These are phyloP conservation scores for Xenentodon cancila DNA, from an alignment of 2,797 vertebrate genomes.

Conservation along the genomic window DNA sequence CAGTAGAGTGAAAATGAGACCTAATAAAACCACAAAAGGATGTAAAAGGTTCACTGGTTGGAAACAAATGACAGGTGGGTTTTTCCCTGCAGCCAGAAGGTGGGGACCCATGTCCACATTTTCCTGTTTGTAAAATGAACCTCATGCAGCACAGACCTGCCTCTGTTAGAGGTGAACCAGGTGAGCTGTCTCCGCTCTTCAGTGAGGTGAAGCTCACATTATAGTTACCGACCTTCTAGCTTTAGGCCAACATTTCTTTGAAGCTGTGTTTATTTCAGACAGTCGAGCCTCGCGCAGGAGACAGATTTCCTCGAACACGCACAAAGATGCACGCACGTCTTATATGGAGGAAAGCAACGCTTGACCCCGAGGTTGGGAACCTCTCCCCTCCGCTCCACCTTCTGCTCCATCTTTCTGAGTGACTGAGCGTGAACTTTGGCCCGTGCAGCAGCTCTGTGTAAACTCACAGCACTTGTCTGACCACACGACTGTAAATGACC, in stretches of 20 bases:
- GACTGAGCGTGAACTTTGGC: slow-evolving; percentile 48
- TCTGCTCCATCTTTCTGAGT: background rate
- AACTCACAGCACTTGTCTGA: slow-evolving; percentile 26
- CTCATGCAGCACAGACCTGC: too few species aligned
- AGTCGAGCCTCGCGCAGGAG: too few species aligned
- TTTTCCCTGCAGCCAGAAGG: slow-evolving; percentile 20
- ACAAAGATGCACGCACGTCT: too few species aligned
- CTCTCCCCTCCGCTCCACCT: slow-evolving; percentile 15
- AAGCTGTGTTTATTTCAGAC: too few species aligned
- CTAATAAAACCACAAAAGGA: too few species aligned
- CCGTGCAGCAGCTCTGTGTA: slow-evolving; percentile 23
- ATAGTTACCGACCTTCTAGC: too few species aligned
- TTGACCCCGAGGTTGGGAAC: slow-evolving; percentile 29
- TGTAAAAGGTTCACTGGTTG: too few species aligned
- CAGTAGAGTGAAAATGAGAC: too few species aligned
- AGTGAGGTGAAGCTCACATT: background rate
- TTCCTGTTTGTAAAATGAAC: background rate
- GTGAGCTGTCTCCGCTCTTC: background rate
- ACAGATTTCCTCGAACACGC: too few species aligned
- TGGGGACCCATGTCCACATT: slow-evolving; percentile 5
- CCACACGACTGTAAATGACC: slow-evolving; percentile 4
- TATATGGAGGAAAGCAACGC: slow-evolving; percentile 39
- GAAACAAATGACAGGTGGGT: too few species aligned
- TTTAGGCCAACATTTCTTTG: too few species aligned
- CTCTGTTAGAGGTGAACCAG: background rate